Evolutionary conservation across 2,888 invertebrate species (phyloP).

Genomic region (Pachydiplax longipennis): DNA sequence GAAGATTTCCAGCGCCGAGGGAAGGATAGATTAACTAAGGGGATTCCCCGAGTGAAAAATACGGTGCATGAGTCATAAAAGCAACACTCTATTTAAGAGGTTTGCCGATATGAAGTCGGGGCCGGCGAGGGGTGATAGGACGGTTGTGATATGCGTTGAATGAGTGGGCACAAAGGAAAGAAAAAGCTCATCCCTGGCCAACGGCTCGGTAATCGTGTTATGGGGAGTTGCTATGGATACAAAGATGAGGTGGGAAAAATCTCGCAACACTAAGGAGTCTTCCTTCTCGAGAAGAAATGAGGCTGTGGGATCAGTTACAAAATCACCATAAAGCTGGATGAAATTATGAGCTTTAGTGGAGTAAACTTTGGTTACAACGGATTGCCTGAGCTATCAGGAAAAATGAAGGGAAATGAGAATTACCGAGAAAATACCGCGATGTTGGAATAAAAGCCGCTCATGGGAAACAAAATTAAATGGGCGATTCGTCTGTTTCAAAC

Average conservation of each 20-base stretch:
- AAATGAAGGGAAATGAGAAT: too few relatives aligned
- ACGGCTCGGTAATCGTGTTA: neutral
- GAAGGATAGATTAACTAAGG: neutral
- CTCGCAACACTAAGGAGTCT: neutral
- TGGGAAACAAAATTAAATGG: too few relatives aligned
- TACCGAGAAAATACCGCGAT: too few relatives aligned
- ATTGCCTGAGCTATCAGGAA: too few relatives aligned
- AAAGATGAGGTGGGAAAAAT: conserved; percentile 25
- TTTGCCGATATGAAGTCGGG: conserved; percentile 19
- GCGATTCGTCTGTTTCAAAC: too few relatives aligned
- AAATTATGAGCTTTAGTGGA: too few relatives aligned
- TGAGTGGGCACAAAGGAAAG: neutral
- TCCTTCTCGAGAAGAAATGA: neutral
- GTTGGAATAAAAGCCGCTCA: too few relatives aligned
- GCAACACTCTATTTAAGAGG: neutral
- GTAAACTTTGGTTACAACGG: too few relatives aligned
- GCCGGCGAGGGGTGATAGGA: neutral
- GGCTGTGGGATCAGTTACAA: neutral
- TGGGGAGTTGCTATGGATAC: conserved; percentile 27
- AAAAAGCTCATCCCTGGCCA: neutral
- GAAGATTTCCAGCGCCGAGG: neutral
- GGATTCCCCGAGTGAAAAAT: neutral
- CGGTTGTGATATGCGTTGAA: neutral
- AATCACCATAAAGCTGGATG: too few relatives aligned
- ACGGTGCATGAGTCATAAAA: neutral